Percentiles rank a stretch among this genome's conserved stretches.
These are phyloP conservation scores for Gerosis bhagava DNA, from an alignment of 2,888 invertebrate species.

Conservation along the genomic window DNA sequence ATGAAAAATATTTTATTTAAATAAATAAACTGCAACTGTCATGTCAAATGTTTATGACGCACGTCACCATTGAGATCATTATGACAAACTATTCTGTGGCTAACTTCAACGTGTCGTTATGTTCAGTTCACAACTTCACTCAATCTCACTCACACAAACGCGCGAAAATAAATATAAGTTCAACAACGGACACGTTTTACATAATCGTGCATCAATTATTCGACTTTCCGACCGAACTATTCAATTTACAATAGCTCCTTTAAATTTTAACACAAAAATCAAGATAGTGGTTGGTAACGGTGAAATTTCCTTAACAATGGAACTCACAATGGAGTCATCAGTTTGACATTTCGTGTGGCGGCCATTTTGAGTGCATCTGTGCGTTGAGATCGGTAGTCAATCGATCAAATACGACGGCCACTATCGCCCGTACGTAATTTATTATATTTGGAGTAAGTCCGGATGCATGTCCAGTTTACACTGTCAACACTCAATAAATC, in stretches of 20 bases:
- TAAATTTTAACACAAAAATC: constrained; percentile 24
- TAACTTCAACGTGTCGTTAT: no score
- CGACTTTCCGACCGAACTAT: neutral
- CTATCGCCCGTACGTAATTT: constrained; percentile 63
- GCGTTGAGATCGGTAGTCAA: constrained; percentile 53
- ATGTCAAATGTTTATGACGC: no score
- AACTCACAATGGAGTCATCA: constrained; percentile 57
- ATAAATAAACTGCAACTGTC: no score
- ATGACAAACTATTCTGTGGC: no score
- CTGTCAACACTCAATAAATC: constrained; percentile 77
- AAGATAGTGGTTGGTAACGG: constrained; percentile 29
- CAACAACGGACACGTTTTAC: neutral
- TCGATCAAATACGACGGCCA: constrained; percentile 56
- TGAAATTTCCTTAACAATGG: constrained; percentile 39
- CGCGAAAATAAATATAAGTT: constrained; percentile 5
- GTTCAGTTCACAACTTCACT: no score
- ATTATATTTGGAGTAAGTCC: constrained; percentile 70
- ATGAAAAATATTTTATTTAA: no score
- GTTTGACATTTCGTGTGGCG: constrained; percentile 38
- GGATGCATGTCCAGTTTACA: constrained; percentile 55
- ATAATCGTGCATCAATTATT: constrained; percentile 7
- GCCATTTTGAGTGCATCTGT: constrained; percentile 59
- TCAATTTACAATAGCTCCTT: constrained; percentile 8
- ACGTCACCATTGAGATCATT: no score
- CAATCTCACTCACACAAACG: no score